These are phyloP conservation scores for Ditylenchus weischeri DNA, from an alignment of 2,888 invertebrate genomes.

Conservation along the genomic window DNA sequence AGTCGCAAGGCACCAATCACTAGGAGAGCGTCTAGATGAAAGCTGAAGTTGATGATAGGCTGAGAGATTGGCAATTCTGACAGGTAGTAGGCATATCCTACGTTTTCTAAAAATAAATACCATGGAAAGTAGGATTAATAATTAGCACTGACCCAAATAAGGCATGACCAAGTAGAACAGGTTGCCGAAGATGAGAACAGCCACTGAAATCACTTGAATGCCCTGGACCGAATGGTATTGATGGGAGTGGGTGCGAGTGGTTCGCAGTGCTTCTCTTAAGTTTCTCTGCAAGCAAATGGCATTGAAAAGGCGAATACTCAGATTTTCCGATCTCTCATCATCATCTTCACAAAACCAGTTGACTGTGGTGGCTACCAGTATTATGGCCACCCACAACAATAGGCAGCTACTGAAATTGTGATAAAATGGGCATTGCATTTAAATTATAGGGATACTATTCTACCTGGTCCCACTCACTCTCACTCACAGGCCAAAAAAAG, in stretches of 20 bases:
- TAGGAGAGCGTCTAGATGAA: slow-evolving; percentile 45
- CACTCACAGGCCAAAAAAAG: no score
- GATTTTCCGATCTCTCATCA: background rate
- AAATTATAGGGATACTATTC: no score
- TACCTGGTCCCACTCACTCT: no score
- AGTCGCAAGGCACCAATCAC: slow-evolving; percentile 50
- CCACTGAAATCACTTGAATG: slow-evolving; percentile 37
- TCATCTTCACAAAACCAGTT: slow-evolving; percentile 18
- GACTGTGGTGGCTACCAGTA: slow-evolving; percentile 28
- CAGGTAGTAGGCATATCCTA: slow-evolving; percentile 50
- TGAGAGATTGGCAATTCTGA: slow-evolving; percentile 41
- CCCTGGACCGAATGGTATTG: slow-evolving; percentile 34
- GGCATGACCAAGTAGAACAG: slow-evolving; percentile 54
- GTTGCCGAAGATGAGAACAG: slow-evolving; percentile 45
- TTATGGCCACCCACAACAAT: slow-evolving; percentile 28
- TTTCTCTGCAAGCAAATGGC: slow-evolving; percentile 26
- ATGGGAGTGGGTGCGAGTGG: slow-evolving; percentile 30
- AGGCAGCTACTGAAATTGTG: slow-evolving; percentile 22
- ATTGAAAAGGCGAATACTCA: background rate
- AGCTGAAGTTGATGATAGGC: slow-evolving; percentile 49
- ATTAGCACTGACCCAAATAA: slow-evolving; percentile 44
- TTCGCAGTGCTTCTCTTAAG: slow-evolving; percentile 32
- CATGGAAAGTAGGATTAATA: slow-evolving; percentile 2
- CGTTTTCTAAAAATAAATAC: slow-evolving; percentile 44
- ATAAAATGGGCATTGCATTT: slow-evolving; percentile 6